These are phyloP conservation scores for Psittacula echo DNA, from an alignment of 2,797 vertebrate genomes.

Conservation along the genomic window DNA sequence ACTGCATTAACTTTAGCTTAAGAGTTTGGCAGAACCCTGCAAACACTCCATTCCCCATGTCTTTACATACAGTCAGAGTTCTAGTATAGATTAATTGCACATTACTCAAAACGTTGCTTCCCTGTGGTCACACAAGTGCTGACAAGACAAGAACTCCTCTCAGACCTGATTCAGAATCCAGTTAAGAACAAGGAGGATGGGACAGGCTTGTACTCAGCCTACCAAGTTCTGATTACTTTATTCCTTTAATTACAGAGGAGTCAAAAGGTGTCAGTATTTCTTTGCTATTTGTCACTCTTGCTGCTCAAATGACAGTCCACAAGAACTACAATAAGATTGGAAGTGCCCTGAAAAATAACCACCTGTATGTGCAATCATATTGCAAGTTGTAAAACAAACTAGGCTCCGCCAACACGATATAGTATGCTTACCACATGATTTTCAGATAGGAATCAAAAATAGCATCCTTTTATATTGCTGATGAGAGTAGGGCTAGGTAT, in stretches of 20 bases:
- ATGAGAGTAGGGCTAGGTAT: background rate
- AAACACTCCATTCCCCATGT: rapidly evolving
- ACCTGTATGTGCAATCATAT: background rate
- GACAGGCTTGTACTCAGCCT: background rate
- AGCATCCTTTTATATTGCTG: background rate
- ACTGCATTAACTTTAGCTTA: background rate
- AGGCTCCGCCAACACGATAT: background rate
- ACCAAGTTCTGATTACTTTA: background rate
- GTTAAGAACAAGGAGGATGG: background rate
- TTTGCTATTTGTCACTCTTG: background rate
- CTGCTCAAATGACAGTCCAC: background rate
- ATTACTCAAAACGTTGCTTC: background rate
- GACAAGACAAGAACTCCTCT: background rate
- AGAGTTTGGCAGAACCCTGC: background rate
- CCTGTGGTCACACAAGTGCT: background rate
- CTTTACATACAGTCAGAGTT: background rate
- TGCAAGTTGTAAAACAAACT: background rate
- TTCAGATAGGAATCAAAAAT: background rate
- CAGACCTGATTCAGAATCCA: background rate
- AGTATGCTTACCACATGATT: background rate
- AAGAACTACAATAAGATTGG: background rate
- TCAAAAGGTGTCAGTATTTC: background rate
- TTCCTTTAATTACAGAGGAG: background rate
- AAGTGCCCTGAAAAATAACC: background rate
- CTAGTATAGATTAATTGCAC: no score